Conservation (phyloP, 2,888 invertebrate genomes). For the Microctonus brassicae region DNA sequence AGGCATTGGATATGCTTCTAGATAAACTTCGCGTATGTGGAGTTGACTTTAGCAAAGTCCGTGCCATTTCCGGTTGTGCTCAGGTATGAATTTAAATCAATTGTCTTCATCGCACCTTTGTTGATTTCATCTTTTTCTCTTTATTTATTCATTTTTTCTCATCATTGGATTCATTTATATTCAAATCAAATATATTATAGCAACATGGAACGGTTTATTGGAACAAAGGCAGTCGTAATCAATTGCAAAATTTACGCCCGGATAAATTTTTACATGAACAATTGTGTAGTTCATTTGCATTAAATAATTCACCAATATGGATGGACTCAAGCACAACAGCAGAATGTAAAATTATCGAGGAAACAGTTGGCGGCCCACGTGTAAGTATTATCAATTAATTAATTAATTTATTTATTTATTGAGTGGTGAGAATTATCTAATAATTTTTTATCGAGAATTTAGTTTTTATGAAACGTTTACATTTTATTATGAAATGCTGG, state of each 20-base stretch:
- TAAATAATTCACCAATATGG: constrained; percentile 91
- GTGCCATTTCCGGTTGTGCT: constrained; percentile 89
- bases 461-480: too few species aligned
- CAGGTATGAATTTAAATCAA: constrained; percentile 78
- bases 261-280: constrained; percentile 87
- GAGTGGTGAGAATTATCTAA: too few species aligned
- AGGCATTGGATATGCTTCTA: constrained; percentile 92
- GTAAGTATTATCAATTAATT: constrained; percentile 69
- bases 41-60: constrained; percentile 86
- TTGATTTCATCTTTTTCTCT: constrained; percentile 18
- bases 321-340: constrained; percentile 90
- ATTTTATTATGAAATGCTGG: too few species aligned
- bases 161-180: constrained; percentile 20
- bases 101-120: background rate
- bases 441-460: too few species aligned
- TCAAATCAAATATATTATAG: constrained; percentile 72
- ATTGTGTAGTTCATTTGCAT: constrained; percentile 83
- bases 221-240: constrained; percentile 81
- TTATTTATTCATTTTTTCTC: background rate
- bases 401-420: too few species aligned
- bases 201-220: constrained; percentile 99
- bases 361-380: constrained; percentile 82
- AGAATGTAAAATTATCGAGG: constrained; percentile 85
- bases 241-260: constrained; percentile 78
- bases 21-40: constrained; percentile 85